phyloP scores from a whole-genome alignment of 2,113 vertebrate species.

The Vidua chalybeata region DNA sequence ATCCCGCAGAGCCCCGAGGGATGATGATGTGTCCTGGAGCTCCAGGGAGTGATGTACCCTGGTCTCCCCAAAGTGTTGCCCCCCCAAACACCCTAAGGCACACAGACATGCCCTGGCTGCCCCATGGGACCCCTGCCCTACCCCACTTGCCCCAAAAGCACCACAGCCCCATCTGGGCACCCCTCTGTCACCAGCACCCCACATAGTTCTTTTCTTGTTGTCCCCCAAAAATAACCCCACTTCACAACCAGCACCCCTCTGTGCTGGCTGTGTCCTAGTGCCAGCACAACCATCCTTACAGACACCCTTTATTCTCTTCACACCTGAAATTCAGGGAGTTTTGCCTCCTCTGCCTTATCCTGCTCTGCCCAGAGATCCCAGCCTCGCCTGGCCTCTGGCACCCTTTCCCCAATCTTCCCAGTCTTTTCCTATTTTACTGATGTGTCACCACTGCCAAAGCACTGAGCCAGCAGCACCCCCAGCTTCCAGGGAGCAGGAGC shows the following conservation, averaged over 20 bases:
- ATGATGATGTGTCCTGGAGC: background rate
- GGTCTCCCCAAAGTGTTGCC: background rate
- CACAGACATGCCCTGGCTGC: background rate
- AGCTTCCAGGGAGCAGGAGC: background rate
- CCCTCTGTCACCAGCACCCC: background rate
- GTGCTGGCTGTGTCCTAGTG: background rate
- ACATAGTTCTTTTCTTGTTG: background rate
- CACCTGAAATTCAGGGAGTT: background rate
- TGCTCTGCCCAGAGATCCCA: background rate
- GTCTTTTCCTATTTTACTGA: background rate
- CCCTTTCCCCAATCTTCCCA: too few species aligned
- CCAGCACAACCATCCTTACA: fast-evolving
- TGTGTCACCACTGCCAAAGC: background rate
- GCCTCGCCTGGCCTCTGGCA: fast-evolving
- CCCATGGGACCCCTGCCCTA: background rate
- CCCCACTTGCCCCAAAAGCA: background rate
- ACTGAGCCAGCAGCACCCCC: background rate
- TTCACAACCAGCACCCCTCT: background rate
- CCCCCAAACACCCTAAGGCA: background rate
- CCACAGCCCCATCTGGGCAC: background rate
- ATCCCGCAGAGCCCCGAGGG: background rate
- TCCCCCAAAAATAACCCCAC: fast-evolving
- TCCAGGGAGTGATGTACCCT: fast-evolving
- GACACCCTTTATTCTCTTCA: background rate
- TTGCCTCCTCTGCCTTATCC: background rate